Base-by-base conservation (phyloP, 2,888 invertebrate species). In the Cataglyphis cursor region DNA sequence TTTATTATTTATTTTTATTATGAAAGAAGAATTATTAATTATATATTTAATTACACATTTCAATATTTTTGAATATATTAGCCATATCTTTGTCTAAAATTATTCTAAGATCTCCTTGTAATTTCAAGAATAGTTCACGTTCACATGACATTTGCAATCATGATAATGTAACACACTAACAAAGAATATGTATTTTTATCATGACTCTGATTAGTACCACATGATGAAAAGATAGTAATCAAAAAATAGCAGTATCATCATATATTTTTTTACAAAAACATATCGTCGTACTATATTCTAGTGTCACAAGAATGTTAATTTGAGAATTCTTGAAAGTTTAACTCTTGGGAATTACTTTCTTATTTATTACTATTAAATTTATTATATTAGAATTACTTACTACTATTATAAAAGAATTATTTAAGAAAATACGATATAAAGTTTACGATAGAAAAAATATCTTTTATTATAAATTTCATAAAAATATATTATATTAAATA, bases 141-240 rank as follows among this genome's bases (percentile, higher is more conserved):
- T 66, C 66, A 51, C 75, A 76, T 72, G 78, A 41, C 57, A 78
- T 78, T 78, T 78, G 78, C 57, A 41, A 57, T 78, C 41, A 57
- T 18, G 18, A 76, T 28, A 57, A 31, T 41, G 18, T 41, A 57
- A 57, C n/a, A 57, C n/a, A n/a, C 15, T 21, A 51, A 18, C 24
- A 18, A 48, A 2, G n/a, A 38, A 48, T 15, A 48, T 28, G 21
- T 41, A 57, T 64, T 15, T 68, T 41, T 72, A 41, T 57, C 8
- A 31, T 65, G 62, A 76, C 12, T 44, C 24, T 70, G 28, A 78
- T 72, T 59, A 70, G 54, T 28, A 15, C 41, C 41, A 21, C 6
- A 35, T 28, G 31, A 41, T 54, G 24, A 54, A 76, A 57, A 38
- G 28, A 5, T 21, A 9, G 31, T 21, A 31, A 28, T 57, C 2